Conservation (phyloP, 2,888 invertebrate species). For the Aspidiotus destructor region DNA sequence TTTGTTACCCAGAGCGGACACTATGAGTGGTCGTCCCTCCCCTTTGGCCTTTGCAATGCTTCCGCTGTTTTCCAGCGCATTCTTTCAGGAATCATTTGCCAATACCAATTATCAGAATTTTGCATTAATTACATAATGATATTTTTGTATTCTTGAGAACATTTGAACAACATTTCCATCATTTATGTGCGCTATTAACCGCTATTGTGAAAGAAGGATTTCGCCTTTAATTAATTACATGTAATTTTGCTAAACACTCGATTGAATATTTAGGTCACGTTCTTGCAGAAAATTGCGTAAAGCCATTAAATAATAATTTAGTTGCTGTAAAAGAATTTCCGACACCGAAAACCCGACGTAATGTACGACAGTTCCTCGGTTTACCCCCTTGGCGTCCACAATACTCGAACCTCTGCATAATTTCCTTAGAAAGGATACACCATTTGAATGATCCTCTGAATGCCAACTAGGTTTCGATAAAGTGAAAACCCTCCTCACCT, state of each 20-base stretch:
- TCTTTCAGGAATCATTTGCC: background rate
- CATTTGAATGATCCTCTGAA: conserved; percentile 35
- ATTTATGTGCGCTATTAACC: conserved; percentile 35
- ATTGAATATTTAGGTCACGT: conserved; percentile 28
- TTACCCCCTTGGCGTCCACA: conserved; percentile 17
- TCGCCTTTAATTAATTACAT: conserved; percentile 21
- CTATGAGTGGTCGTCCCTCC: conserved; percentile 9
- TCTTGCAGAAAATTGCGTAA: conserved; percentile 19
- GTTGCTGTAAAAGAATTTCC: conserved; percentile 26
- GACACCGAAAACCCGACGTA: conserved; percentile 15
- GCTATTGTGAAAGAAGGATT: conserved; percentile 34
- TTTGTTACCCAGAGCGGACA: conserved; percentile 25
- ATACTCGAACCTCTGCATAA: conserved; percentile 29
- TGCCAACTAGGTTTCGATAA: conserved; percentile 34
- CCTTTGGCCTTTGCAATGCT: conserved; percentile 26
- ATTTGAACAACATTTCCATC: conserved; percentile 36
- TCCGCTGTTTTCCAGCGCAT: conserved; percentile 1
- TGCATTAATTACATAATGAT: background rate
- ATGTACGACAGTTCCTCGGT: conserved; percentile 32
- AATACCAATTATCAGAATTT: conserved; percentile 7
- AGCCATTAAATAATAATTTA: conserved; percentile 29
- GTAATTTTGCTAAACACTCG: conserved; percentile 18
- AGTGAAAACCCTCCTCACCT: conserved; percentile 30
- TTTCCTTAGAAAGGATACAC: conserved; percentile 33
- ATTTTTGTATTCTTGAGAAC: conserved; percentile 35